phyloP scores from a whole-genome alignment of 2,888 invertebrate species.

The Leucophora obtusa region DNA sequence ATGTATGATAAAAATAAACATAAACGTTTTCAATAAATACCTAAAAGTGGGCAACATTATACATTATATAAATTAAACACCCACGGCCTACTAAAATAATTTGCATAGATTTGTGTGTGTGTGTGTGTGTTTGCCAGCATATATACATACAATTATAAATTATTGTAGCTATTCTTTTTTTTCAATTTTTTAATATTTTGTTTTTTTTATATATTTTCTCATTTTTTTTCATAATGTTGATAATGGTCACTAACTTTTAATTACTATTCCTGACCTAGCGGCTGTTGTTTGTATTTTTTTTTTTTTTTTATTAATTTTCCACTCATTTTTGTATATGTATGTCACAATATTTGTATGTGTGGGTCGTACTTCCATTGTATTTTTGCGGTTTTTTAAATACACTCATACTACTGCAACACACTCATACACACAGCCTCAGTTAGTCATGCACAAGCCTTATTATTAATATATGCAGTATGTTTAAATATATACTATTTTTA shows the following conservation, averaged over 20 bases:
- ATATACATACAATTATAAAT: conserved; percentile 32
- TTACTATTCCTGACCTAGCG: conserved; percentile 60
- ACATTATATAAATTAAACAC: conserved; percentile 48
- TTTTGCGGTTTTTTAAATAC: conserved; percentile 60
- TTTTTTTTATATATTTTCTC: conserved; percentile 72
- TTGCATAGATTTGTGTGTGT: background rate
- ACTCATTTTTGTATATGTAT: conserved; percentile 8
- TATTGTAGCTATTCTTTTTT: conserved; percentile 4
- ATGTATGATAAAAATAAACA: conserved; percentile 12
- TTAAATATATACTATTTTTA: background rate
- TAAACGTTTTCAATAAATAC: background rate
- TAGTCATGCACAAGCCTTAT: background rate
- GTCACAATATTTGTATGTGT: background rate
- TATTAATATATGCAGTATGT: background rate
- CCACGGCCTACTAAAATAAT: background rate
- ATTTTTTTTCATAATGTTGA: conserved; percentile 44
- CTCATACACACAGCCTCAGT: conserved; percentile 12
- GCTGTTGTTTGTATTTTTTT: conserved; percentile 49
- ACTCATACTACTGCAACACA: conserved; percentile 34
- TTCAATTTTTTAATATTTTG: conserved; percentile 58
- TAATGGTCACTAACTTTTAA: conserved; percentile 65
- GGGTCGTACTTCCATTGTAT: conserved; percentile 55
- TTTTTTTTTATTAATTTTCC: conserved; percentile 29
- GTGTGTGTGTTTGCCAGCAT: background rate
- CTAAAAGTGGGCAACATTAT: conserved; percentile 59